Evolutionary conservation across 2,113 vertebrate genomes (phyloP), one percentile per base, ranked within the genome.

Genomic region (Onychorhynchus coronatus): DNA sequence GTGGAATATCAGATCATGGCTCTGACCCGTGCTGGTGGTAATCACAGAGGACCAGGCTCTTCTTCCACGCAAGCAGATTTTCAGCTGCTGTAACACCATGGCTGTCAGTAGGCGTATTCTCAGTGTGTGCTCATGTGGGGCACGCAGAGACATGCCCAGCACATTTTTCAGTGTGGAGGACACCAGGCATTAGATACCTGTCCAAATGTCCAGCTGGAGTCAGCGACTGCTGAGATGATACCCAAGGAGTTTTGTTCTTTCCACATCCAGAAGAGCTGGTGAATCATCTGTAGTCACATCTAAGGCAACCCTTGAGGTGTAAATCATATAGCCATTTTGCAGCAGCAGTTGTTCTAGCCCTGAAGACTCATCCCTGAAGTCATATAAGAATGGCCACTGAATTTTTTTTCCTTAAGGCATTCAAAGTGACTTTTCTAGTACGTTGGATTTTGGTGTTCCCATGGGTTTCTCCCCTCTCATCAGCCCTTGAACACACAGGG

Each of bases 91-190:
- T 74, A 47, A 9, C 31, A 76, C 2, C 2, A 8, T 47, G 65
- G 28, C 24, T 28, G 8, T 74, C n/a, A 49, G 17, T 27, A 11
- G 39, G 14, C n/a, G 4, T 56, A n/a, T 59, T 78, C 46, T 91
- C 35, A 22, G 0, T 5, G 15, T 33, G 5, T 25, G 28, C 50
- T 80, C 8, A 4, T 0, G 4, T 56, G 70, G 42, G 68, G 67
- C 46, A 42, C 0, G 1, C 31, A 59, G 2, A 74, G 46, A 18
- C 0, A 4, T 73, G 31, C 30, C 33, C 42, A 16, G 28, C 1
- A 5, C 12, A 4, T 28, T 46, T 52, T 21, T 41, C 55, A n/a
- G 20, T 37, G 20, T 3, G 6, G 79, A 63, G 72, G 55, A 17
- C 5, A 7, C 39, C 1, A 11, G 39, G 27, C 28, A 27, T 8